Conservation (phyloP, 2,113 vertebrate species). For the Mus musculus region DNA sequence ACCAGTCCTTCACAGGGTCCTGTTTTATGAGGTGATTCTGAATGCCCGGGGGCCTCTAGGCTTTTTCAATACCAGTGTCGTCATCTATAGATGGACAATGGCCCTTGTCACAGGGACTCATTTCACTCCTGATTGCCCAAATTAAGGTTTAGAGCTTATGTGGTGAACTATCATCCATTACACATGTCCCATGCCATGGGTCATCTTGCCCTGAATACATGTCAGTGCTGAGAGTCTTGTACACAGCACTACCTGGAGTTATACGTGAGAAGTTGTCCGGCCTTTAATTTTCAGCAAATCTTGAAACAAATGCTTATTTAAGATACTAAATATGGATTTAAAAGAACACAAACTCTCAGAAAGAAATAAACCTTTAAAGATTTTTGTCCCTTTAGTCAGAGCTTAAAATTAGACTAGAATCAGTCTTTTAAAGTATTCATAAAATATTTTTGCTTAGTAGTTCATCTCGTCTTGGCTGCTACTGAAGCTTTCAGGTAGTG, state of each 20-base stretch:
- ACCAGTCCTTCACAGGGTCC: background rate
- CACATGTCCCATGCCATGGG: background rate
- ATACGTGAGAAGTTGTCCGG: background rate
- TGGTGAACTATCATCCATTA: background rate
- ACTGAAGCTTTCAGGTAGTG: slow-evolving; percentile 14
- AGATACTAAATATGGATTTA: background rate
- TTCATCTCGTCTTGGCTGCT: slow-evolving; percentile 6
- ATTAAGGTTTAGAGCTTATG: background rate
- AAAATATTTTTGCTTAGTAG: background rate
- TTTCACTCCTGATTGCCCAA: background rate
- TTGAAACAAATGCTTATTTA: background rate
- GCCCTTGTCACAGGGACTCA: background rate
- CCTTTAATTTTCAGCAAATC: slow-evolving; percentile 32
- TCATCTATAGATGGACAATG: background rate
- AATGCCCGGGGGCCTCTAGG: background rate
- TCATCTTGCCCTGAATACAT: background rate
- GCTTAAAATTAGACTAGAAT: background rate
- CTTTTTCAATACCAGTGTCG: background rate
- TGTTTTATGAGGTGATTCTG: background rate
- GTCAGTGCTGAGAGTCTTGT: background rate
- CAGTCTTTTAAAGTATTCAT: slow-evolving; percentile 5
- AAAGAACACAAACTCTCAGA: slow-evolving; percentile 5
- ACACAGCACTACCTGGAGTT: background rate
- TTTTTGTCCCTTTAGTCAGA: background rate
- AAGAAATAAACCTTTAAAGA: slow-evolving; percentile 22